phyloP scores from a whole-genome alignment of 2,797 vertebrate genomes.

The Silurus lanzhouensis region DNA sequence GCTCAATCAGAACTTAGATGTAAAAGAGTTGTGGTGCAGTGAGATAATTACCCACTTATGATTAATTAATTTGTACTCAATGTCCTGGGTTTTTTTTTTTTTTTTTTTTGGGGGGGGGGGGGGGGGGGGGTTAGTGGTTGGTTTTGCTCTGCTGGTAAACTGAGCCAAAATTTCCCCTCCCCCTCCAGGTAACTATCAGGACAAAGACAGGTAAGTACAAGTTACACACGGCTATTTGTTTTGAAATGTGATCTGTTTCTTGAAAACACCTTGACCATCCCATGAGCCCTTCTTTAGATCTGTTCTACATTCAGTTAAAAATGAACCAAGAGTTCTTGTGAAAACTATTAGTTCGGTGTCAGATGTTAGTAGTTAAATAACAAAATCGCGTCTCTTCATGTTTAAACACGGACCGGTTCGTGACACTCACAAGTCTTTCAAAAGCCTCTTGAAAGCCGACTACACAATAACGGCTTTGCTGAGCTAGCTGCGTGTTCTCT shows the following conservation, averaged over 20 bases:
- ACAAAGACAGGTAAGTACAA: slow-evolving; percentile 77
- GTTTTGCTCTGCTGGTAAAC: slow-evolving; percentile 50
- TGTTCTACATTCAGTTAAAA: background rate
- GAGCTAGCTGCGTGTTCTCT: slow-evolving; percentile 10
- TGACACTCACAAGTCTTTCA: slow-evolving; percentile 23
- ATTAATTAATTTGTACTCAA: slow-evolving; percentile 34
- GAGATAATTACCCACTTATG: slow-evolving; percentile 51
- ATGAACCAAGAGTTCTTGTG: background rate
- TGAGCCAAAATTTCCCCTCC: slow-evolving; percentile 51
- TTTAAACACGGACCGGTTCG: slow-evolving; percentile 31
- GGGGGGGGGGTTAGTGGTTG: too few relatives aligned
- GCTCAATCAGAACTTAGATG: slow-evolving; percentile 45
- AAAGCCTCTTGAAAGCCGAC: slow-evolving; percentile 20
- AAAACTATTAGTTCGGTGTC: background rate
- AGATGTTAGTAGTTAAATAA: background rate
- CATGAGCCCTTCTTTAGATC: slow-evolving; percentile 32
- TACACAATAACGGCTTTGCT: slow-evolving; percentile 20
- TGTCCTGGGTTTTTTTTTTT: slow-evolving; percentile 48
- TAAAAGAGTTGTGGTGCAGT: background rate
- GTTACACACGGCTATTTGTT: slow-evolving; percentile 65
- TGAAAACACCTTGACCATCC: slow-evolving; percentile 64
- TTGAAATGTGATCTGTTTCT: slow-evolving; percentile 70
- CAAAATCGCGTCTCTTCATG: slow-evolving; percentile 15
- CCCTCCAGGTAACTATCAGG: slow-evolving; percentile 64
- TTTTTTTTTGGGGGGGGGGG: too few relatives aligned